phyloP scores from a whole-genome alignment of 1,140 invertebrate genomes.

The Scaptomyza pallida region DNA sequence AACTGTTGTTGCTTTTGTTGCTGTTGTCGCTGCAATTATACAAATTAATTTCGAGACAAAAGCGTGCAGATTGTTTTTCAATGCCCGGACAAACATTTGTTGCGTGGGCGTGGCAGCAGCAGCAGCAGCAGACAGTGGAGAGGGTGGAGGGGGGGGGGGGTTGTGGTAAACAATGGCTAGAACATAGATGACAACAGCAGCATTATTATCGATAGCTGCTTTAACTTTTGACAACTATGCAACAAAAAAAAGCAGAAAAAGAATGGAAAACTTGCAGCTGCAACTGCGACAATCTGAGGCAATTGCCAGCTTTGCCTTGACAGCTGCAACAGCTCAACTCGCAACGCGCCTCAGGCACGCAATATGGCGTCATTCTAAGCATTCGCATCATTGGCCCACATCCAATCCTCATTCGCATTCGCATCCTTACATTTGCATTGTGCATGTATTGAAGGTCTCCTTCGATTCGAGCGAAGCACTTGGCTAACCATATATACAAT shows the following conservation, averaged over 20 bases:
- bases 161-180: slow-evolving; percentile 3
- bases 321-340: not conserved
- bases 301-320: slow-evolving; percentile 8
- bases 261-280: no score
- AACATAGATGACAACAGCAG: not conserved
- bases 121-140: no score
- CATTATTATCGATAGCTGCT: slow-evolving; percentile 5
- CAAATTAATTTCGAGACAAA: slow-evolving; percentile 71
- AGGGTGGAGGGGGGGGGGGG: no score
- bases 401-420: not conserved
- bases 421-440: not conserved
- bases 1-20: slow-evolving; percentile 17
- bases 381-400: not conserved
- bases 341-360: slow-evolving; percentile 22
- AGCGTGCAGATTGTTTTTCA: slow-evolving; percentile 56
- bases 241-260: no score
- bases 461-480: slow-evolving; percentile 6
- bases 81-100: slow-evolving; percentile 18
- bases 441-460: slow-evolving; percentile 15
- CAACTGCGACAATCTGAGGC: no score
- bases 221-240: not conserved
- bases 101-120: not conserved
- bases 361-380: slow-evolving; percentile 25
- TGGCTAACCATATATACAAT: not conserved
- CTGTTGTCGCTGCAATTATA: slow-evolving; percentile 62